Evolutionary conservation across 1,140 invertebrate species (phyloP).

Genomic region (Lithobius niger): DNA sequence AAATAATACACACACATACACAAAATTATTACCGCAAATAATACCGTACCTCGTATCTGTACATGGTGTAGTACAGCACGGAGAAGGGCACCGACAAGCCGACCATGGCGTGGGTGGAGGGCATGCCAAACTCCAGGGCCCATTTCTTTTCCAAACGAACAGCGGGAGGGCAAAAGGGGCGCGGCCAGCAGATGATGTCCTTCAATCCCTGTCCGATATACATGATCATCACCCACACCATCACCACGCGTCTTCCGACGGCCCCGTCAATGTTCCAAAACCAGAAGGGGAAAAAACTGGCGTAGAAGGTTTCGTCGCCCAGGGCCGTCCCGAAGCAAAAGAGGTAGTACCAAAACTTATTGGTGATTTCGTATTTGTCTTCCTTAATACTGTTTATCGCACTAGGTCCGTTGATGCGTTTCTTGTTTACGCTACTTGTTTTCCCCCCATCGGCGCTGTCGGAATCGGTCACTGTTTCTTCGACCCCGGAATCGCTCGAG

Average conservation of each 20-base stretch:
- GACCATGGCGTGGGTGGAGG: slow-evolving; percentile 86
- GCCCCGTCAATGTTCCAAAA: slow-evolving; percentile 83
- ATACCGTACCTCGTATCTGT: slow-evolving; percentile 65
- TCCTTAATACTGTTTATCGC: too few relatives aligned
- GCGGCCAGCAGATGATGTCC: slow-evolving; percentile 69
- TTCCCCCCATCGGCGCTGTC: slow-evolving; percentile 22
- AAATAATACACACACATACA: too few relatives aligned
- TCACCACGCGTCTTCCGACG: slow-evolving; percentile 57
- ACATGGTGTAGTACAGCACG: slow-evolving; percentile 58
- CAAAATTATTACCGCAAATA: too few relatives aligned
- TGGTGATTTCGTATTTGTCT: slow-evolving; percentile 42
- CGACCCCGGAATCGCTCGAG: slow-evolving; percentile 9
- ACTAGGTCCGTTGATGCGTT: too few relatives aligned
- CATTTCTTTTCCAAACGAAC: slow-evolving; percentile 68
- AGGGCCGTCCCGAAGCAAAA: slow-evolving; percentile 68
- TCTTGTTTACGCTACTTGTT: too few relatives aligned
- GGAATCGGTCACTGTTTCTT: slow-evolving; percentile 17
- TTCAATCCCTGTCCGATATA: slow-evolving; percentile 75
- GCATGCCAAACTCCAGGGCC: slow-evolving; percentile 83
- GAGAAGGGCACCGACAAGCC: slow-evolving; percentile 73
- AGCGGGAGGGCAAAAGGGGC: slow-evolving; percentile 66
- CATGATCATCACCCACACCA: slow-evolving; percentile 75
- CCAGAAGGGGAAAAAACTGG: slow-evolving; percentile 74
- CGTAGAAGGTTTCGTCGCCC: slow-evolving; percentile 80
- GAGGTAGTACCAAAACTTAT: slow-evolving; percentile 72